These are phyloP conservation scores for Heliornis fulica DNA, from an alignment of 2,113 vertebrate genomes.

Conservation along the genomic window DNA sequence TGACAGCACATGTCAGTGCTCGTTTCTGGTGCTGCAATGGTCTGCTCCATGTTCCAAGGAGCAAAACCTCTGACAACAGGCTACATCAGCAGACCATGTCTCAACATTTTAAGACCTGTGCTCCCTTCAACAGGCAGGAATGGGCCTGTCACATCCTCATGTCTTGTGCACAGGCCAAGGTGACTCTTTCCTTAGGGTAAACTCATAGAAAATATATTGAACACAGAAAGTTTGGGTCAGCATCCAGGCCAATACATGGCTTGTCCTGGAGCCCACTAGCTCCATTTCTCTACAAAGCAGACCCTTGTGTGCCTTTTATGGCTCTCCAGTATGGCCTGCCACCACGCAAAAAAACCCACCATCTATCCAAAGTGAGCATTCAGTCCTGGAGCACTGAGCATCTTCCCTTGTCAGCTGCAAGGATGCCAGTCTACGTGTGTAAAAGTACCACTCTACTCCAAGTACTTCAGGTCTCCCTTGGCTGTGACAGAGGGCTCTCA, in stretches of 20 bases:
- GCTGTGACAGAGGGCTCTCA: background rate
- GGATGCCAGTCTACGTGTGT: background rate
- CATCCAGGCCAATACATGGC: background rate
- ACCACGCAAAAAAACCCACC: background rate
- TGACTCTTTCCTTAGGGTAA: background rate
- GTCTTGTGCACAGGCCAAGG: background rate
- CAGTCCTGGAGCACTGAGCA: background rate
- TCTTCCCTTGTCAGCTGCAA: background rate
- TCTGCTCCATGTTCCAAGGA: background rate
- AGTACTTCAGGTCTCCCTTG: background rate
- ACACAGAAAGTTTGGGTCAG: background rate
- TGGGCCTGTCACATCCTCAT: background rate
- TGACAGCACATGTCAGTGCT: background rate
- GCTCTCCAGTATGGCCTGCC: background rate
- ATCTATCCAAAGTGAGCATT: background rate
- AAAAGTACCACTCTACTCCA: background rate
- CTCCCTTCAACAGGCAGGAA: background rate
- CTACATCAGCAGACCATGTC: background rate
- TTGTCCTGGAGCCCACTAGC: background rate
- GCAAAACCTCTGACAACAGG: background rate
- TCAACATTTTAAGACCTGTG: background rate
- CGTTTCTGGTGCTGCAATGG: background rate
- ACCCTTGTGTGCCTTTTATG: background rate
- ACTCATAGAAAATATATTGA: background rate
- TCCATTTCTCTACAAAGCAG: rapidly evolving